phyloP scores from a whole-genome alignment of 2,113 vertebrate species.

The Leptocoma aspasia region DNA sequence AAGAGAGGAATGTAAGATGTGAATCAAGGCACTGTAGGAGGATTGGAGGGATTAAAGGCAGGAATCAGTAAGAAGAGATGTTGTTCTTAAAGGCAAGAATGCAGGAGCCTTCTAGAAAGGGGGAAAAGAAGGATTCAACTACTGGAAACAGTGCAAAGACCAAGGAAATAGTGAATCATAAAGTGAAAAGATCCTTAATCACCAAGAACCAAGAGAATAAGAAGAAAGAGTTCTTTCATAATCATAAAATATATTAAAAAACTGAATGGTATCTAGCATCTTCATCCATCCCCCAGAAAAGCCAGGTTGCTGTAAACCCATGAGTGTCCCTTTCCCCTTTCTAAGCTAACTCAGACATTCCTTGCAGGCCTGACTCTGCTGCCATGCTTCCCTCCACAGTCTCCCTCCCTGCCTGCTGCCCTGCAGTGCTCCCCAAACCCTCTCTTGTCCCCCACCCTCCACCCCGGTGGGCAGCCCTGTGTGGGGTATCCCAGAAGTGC shows the following conservation, averaged over 20 bases:
- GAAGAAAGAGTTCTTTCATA: not conserved
- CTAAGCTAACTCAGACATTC: not conserved
- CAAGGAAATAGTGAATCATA: not conserved
- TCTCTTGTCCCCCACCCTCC: fast-evolving
- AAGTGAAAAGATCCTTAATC: not conserved
- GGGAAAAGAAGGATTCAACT: fast-evolving
- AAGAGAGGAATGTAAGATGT: not conserved
- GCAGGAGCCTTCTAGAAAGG: not conserved
- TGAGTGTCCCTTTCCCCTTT: not conserved
- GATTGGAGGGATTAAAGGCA: not conserved
- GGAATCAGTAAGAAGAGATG: not conserved
- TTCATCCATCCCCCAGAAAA: not conserved
- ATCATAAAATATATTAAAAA: not conserved
- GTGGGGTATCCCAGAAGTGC: fast-evolving
- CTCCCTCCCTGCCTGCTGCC: not conserved
- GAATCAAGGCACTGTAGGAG: not conserved
- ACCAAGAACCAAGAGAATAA: not conserved
- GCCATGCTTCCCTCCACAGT: fast-evolving
- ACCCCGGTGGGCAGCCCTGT: fast-evolving
- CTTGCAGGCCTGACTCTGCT: not conserved
- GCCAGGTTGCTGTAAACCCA: not conserved
- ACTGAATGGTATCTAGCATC: fast-evolving
- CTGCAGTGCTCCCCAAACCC: not conserved
- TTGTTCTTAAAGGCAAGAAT: not conserved
- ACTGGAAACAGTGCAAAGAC: not conserved